A percentile compares a stretch with the other conserved stretches of the same genome.
phyloP scores from a whole-genome alignment of 2,797 vertebrate genomes.

The Lagorchestes hirsutus region DNA sequence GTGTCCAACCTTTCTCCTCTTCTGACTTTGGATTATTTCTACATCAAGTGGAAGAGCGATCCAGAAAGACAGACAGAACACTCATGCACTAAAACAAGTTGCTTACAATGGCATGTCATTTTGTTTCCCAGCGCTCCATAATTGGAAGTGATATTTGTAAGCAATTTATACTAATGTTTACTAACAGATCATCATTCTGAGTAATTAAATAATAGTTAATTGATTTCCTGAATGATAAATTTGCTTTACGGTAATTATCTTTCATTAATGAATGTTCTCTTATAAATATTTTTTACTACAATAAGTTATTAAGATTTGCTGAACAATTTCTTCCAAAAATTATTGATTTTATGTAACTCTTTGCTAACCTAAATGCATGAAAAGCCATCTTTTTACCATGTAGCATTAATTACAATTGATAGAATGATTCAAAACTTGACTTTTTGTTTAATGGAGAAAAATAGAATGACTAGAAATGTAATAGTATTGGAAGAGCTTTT shows the following conservation, averaged over 20 bases:
- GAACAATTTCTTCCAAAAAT: slow-evolving; percentile 85
- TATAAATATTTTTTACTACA: slow-evolving; percentile 85
- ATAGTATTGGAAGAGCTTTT: slow-evolving; percentile 16
- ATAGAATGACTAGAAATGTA: background rate
- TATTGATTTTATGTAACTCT: slow-evolving; percentile 87
- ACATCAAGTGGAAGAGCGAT: background rate
- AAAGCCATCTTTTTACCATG: slow-evolving; percentile 67
- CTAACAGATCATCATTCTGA: slow-evolving; percentile 86
- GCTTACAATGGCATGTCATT: slow-evolving; percentile 52
- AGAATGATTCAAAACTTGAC: slow-evolving; percentile 60
- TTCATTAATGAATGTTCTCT: slow-evolving; percentile 84
- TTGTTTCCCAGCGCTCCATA: slow-evolving; percentile 68
- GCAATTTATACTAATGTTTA: slow-evolving; percentile 79
- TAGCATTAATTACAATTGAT: slow-evolving; percentile 74
- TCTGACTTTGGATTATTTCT: background rate
- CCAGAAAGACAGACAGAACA: background rate
- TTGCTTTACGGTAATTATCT: slow-evolving; percentile 87
- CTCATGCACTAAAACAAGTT: slow-evolving; percentile 36
- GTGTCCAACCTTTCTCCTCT: background rate
- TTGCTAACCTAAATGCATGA: slow-evolving; percentile 70
- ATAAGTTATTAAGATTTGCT: slow-evolving; percentile 87
- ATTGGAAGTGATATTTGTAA: slow-evolving; percentile 79
- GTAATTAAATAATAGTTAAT: slow-evolving; percentile 90
- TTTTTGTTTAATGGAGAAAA: slow-evolving; percentile 56
- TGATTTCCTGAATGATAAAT: slow-evolving; percentile 83